Evolutionary conservation across 1,140 invertebrate species (phyloP).

Genomic region (Plectrocnemia conspersa): DNA sequence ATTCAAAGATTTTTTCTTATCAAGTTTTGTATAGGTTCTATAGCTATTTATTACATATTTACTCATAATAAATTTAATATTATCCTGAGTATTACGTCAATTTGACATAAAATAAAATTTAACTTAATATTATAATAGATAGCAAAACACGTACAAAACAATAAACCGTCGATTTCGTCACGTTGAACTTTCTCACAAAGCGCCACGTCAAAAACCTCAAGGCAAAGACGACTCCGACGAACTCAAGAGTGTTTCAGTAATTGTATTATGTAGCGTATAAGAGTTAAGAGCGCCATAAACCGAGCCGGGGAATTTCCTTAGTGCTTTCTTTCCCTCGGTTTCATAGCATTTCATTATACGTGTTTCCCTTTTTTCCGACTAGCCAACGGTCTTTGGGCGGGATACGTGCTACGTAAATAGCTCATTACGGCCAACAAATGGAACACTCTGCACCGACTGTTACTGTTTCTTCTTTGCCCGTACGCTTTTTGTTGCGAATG

Average conservation of each 20-base stretch:
- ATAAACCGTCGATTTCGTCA: too few species aligned
- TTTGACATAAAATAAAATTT: too few species aligned
- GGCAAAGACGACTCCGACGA: too few species aligned
- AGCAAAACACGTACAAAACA: too few species aligned
- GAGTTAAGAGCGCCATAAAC: conserved; percentile 29
- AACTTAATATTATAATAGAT: too few species aligned
- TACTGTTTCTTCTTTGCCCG: not conserved
- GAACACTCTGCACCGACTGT: not conserved
- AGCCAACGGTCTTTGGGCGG: not conserved
- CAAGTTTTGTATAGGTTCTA: too few species aligned
- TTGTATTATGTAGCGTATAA: conserved; percentile 31
- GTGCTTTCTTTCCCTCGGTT: conserved; percentile 8
- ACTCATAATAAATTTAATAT: too few species aligned
- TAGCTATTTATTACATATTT: too few species aligned
- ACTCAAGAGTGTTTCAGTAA: conserved; percentile 27
- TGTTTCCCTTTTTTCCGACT: not conserved
- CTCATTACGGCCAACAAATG: conserved; percentile 19
- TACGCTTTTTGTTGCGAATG: not conserved
- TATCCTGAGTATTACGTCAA: too few species aligned
- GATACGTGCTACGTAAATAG: conserved; percentile 20
- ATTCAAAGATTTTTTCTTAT: too few species aligned
- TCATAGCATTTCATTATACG: conserved; percentile 23
- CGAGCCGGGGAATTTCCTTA: conserved; percentile 16
- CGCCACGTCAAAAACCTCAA: too few species aligned
- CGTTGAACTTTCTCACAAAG: too few species aligned